Percentiles rank a stretch among this genome's conserved stretches.
Evolutionary conservation across 2,888 invertebrate genomes (phyloP).

Genomic region (Stenodema calcarata): DNA sequence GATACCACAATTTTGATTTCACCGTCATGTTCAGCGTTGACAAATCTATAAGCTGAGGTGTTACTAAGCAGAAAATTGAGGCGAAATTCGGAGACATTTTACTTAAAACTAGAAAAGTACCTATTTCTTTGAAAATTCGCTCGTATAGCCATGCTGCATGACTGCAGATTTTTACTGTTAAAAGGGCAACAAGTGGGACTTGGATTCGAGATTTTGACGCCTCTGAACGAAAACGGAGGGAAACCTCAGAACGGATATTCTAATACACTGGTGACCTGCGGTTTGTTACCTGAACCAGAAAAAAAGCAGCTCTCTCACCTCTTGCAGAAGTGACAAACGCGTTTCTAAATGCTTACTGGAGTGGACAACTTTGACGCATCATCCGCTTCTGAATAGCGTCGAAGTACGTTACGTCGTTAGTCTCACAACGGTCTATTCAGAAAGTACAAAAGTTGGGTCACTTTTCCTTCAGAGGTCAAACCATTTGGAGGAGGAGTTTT

Average conservation of each 20-base stretch:
- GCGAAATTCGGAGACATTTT: no score
- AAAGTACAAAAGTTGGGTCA: not conserved
- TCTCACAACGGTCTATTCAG: not conserved
- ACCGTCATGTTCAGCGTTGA: no score
- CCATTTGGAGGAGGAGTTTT: not conserved
- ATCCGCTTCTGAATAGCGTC: not conserved
- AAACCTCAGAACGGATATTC: not conserved
- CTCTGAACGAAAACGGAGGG: no score
- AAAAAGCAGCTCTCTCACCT: not conserved
- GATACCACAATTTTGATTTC: no score
- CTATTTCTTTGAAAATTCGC: no score
- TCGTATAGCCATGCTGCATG: no score
- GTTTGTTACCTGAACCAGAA: constrained; percentile 10
- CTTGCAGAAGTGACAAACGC: constrained; percentile 12
- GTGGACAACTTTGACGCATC: constrained; percentile 2
- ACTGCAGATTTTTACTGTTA: no score
- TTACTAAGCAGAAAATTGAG: no score
- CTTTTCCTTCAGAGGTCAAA: not conserved
- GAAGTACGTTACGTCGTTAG: constrained; percentile 16
- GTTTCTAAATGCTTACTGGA: constrained; percentile 21
- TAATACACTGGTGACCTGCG: not conserved
- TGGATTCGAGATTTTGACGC: no score
- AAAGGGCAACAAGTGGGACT: no score
- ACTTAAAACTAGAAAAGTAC: no score
- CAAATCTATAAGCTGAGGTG: no score